Conservation (phyloP, 2,797 vertebrate genomes). For the Phylloscopus collybita region DNA sequence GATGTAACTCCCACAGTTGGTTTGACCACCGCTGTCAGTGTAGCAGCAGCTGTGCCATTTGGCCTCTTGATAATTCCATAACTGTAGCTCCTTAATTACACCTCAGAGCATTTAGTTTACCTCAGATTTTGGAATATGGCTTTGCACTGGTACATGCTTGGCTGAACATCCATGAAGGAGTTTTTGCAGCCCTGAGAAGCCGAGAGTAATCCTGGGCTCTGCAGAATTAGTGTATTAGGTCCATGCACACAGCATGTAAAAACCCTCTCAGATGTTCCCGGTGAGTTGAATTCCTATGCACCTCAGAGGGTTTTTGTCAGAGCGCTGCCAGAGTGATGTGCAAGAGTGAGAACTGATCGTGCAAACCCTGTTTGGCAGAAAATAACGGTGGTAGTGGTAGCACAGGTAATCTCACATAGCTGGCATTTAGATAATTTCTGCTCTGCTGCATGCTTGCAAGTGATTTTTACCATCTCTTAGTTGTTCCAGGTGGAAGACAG, state of each 20-base stretch:
- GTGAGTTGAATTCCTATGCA: neutral
- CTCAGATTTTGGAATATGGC: neutral
- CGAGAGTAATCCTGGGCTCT: neutral
- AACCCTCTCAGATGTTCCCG: neutral
- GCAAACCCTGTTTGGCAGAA: neutral
- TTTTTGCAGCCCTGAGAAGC: neutral
- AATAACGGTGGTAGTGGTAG: neutral
- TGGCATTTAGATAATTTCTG: neutral
- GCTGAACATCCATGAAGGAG: neutral
- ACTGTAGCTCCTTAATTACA: neutral
- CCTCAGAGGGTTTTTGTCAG: neutral
- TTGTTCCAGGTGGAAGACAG: neutral
- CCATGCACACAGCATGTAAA: neutral
- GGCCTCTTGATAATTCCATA: neutral
- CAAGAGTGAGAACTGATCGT: neutral
- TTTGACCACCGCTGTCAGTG: fast-evolving
- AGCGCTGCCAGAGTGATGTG: neutral
- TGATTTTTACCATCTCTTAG: neutral
- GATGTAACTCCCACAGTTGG: fast-evolving
- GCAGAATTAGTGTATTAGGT: neutral
- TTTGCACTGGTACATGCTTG: neutral
- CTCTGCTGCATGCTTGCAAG: neutral
- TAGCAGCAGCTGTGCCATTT: neutral
- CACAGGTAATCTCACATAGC: neutral
- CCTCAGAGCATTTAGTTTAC: neutral